These are phyloP conservation scores for Aleiodes sp. DNA, from an alignment of 1,140 invertebrate species.

Conservation along the genomic window DNA sequence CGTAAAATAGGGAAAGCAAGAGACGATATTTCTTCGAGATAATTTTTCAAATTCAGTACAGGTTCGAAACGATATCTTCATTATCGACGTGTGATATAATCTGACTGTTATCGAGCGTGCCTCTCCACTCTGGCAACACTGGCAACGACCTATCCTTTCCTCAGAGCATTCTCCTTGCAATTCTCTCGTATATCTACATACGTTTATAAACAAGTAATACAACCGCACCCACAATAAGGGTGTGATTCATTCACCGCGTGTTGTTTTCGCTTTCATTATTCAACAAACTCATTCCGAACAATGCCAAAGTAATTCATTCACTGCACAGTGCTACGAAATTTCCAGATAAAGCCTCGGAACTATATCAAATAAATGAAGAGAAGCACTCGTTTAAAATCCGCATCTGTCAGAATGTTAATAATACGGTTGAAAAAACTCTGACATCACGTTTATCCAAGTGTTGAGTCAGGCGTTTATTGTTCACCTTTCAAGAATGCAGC, in stretches of 20 bases:
- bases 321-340: background rate
- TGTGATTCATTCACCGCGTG: background rate
- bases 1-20: no score
- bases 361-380: background rate
- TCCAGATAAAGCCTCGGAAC: background rate
- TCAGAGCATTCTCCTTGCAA: background rate
- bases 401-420: background rate
- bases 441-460: conserved; percentile 7
- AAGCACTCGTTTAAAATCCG: background rate
- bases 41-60: no score
- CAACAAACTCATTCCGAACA: background rate
- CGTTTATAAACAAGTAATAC: conserved; percentile 2
- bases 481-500: conserved; percentile 12
- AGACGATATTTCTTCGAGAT: no score
- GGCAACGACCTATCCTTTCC: background rate
- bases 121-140: background rate
- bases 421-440: background rate
- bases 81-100: background rate
- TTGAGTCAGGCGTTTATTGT: conserved; percentile 21
- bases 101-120: background rate
- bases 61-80: background rate
- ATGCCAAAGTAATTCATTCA: background rate
- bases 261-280: background rate
- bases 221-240: background rate
- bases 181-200: background rate